phyloP scores from a whole-genome alignment of 1,140 invertebrate genomes.

The Halyomorpha halys region DNA sequence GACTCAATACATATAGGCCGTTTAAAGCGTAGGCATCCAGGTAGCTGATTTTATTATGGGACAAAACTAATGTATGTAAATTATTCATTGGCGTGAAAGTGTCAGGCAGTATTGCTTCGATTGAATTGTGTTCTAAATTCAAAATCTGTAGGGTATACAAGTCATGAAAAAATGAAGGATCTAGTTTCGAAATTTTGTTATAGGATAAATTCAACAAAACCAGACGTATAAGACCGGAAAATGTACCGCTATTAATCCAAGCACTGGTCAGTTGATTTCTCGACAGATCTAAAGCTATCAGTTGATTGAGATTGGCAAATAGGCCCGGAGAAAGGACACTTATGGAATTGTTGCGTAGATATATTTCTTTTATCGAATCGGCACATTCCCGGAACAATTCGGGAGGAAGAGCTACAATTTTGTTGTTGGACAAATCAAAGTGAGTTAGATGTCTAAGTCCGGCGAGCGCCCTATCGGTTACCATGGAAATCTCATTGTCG shows the following conservation, averaged over 20 bases:
- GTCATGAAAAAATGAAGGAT: slow-evolving; percentile 67
- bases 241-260: slow-evolving; percentile 72
- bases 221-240: slow-evolving; percentile 74
- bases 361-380: slow-evolving; percentile 70
- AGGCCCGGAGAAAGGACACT: slow-evolving; percentile 65
- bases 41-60: slow-evolving; percentile 64
- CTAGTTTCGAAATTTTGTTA: slow-evolving; percentile 69
- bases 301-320: slow-evolving; percentile 70
- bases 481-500: slow-evolving; percentile 74
- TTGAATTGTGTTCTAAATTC: slow-evolving; percentile 64
- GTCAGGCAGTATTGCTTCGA: slow-evolving; percentile 66
- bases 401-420: slow-evolving; percentile 74
- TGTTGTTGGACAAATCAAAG: slow-evolving; percentile 75
- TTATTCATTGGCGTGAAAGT: slow-evolving; percentile 75
- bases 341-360: slow-evolving; percentile 80
- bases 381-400: slow-evolving; percentile 67
- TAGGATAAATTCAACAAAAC: slow-evolving; percentile 75
- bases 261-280: slow-evolving; percentile 73
- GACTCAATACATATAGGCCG: slow-evolving; percentile 63
- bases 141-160: slow-evolving; percentile 72
- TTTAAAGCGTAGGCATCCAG: slow-evolving; percentile 66
- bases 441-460: slow-evolving; percentile 67
- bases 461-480: slow-evolving; percentile 66
- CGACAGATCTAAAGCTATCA: slow-evolving; percentile 76
- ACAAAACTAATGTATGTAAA: slow-evolving; percentile 66